phyloP scores from a whole-genome alignment of 2,888 invertebrate genomes.

The Melipona beecheii region DNA sequence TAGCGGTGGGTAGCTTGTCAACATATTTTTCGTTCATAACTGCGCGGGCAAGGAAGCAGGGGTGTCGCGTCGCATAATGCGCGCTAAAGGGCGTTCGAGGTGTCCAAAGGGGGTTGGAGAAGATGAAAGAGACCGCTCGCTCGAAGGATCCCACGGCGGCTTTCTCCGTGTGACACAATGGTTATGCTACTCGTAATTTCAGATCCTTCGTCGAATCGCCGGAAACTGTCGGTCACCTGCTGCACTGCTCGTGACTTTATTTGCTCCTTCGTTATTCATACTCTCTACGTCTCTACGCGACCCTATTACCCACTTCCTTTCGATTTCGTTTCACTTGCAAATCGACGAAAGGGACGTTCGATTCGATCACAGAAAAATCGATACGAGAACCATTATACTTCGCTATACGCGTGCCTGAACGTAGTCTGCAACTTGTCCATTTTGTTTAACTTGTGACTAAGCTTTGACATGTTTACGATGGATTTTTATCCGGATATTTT shows the following conservation, averaged over 20 bases:
- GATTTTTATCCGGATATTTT: too few relatives aligned
- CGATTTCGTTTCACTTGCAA: accelerated
- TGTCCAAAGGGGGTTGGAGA: conserved; percentile 70
- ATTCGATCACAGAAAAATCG: too few relatives aligned
- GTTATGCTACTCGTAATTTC: conserved; percentile 76
- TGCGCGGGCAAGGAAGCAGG: conserved; percentile 34
- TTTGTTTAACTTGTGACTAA: too few relatives aligned
- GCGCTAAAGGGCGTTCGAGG: conserved; percentile 64
- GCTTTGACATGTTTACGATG: too few relatives aligned
- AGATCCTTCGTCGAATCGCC: conserved; percentile 62
- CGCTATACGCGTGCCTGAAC: not conserved
- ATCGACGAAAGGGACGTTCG: not conserved
- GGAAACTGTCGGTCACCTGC: conserved; percentile 81
- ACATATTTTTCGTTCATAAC: conserved; percentile 39
- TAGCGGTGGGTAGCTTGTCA: conserved; percentile 44
- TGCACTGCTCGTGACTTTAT: conserved; percentile 83
- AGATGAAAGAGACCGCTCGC: conserved; percentile 81
- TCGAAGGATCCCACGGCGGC: conserved; percentile 80
- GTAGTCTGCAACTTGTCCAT: not conserved
- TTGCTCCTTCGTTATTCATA: conserved; percentile 57
- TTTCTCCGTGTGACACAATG: conserved; percentile 76
- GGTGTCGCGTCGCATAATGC: conserved; percentile 73
- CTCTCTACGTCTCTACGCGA: not conserved
- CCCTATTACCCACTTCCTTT: not conserved
- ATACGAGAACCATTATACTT: too few relatives aligned